phyloP scores from a whole-genome alignment of 2,113 vertebrate species.

The Chinchilla lanigera region DNA sequence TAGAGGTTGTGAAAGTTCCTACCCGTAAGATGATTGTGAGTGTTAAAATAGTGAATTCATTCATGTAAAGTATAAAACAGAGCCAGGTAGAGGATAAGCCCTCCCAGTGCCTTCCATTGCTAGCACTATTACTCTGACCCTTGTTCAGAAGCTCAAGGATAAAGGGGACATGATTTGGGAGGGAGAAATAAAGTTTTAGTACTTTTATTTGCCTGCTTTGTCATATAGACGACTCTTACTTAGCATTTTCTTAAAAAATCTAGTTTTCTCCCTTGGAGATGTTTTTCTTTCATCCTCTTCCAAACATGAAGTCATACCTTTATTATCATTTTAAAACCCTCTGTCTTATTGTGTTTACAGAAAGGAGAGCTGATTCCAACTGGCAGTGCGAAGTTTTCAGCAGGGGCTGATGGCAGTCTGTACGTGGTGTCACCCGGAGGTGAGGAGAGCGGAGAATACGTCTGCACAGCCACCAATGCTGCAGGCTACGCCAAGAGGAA shows the following conservation, averaged over 20 bases:
- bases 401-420: slow-evolving; percentile 92
- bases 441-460: slow-evolving; percentile 94
- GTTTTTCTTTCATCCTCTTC: background rate
- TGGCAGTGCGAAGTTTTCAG: slow-evolving; percentile 87
- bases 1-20: background rate
- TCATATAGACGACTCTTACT: background rate
- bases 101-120: fast-evolving
- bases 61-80: background rate
- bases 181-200: background rate
- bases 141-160: background rate
- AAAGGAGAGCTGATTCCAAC: slow-evolving; percentile 90
- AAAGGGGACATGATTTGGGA: background rate
- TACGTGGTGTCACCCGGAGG: slow-evolving; percentile 90
- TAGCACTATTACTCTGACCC: too few species aligned
- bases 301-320: slow-evolving; percentile 42
- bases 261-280: background rate
- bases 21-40: background rate
- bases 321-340: background rate
- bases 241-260: background rate
- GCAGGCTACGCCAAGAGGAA: slow-evolving; percentile 94
- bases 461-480: slow-evolving; percentile 94
- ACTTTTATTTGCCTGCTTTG: background rate
- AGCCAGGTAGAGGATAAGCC: too few species aligned
- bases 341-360: slow-evolving; percentile 81
- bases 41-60: background rate